Percentiles rank a stretch among this genome's conserved stretches.
Evolutionary conservation across 2,888 invertebrate genomes (phyloP).

Genomic region (Phengaris alcon): DNA sequence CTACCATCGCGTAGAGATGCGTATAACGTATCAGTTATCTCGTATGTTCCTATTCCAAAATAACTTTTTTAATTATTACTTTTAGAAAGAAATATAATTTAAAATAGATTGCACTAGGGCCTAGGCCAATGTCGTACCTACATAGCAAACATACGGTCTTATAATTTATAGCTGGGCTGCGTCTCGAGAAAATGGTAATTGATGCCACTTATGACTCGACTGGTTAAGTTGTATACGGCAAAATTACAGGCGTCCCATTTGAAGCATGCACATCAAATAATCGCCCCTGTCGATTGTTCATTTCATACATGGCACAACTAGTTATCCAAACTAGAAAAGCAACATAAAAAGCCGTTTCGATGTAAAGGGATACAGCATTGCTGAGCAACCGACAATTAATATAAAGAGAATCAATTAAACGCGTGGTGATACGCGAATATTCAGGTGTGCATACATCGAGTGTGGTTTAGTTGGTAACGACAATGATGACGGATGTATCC

Average conservation of each 20-base stretch:
- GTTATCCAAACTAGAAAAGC: slow-evolving; percentile 42
- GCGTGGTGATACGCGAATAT: slow-evolving; percentile 55
- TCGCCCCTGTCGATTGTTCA: slow-evolving; percentile 38
- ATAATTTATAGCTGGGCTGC: slow-evolving; percentile 28
- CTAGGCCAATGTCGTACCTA: neutral
- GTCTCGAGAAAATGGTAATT: slow-evolving; percentile 28
- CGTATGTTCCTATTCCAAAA: neutral
- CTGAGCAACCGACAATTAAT: slow-evolving; percentile 53
- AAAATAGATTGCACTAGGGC: slow-evolving; percentile 19
- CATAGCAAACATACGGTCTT: slow-evolving; percentile 25
- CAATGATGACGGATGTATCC: slow-evolving; percentile 69
- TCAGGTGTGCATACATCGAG: slow-evolving; percentile 50
- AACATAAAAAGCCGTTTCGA: slow-evolving; percentile 60
- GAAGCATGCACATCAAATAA: slow-evolving; percentile 36
- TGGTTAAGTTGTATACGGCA: slow-evolving; percentile 34
- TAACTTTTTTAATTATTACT: neutral
- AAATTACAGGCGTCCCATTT: slow-evolving; percentile 35
- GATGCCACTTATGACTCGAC: slow-evolving; percentile 31
- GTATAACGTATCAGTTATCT: neutral
- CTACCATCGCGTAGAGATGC: neutral
- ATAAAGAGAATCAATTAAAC: slow-evolving; percentile 54
- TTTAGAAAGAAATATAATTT: slow-evolving; percentile 7
- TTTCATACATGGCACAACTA: slow-evolving; percentile 37
- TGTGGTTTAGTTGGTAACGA: slow-evolving; percentile 31
- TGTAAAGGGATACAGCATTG: slow-evolving; percentile 60